phyloP scores from a whole-genome alignment of 2,888 invertebrate genomes.

The Drosophila lacicola region DNA sequence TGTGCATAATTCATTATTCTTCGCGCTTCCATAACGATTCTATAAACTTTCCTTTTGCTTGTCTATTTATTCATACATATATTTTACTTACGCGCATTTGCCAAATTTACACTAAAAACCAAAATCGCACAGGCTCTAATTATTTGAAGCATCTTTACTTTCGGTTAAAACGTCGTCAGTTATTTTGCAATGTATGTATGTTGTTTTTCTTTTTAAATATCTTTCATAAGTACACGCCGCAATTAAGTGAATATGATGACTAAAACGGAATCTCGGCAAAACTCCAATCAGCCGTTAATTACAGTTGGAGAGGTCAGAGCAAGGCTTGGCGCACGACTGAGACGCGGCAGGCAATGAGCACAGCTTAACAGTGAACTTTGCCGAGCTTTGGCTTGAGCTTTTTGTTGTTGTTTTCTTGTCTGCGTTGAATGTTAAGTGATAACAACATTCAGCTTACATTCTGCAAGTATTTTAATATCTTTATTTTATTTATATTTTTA shows the following conservation, averaged over 20 bases:
- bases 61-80: background rate
- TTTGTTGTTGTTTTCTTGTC: conserved; percentile 3
- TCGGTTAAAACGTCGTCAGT: conserved; percentile 58
- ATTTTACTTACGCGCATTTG: conserved; percentile 64
- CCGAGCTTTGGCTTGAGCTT: conserved; percentile 62
- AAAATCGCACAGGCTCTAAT: conserved; percentile 30
- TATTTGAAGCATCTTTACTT: conserved; percentile 44
- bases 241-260: conserved; percentile 33
- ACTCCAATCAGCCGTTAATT: conserved; percentile 9
- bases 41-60: conserved; percentile 9
- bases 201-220: background rate
- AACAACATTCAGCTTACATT: background rate
- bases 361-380: conserved; percentile 40
- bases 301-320: conserved; percentile 33
- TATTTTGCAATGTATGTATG: conserved; percentile 19
- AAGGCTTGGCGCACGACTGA: conserved; percentile 58
- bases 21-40: conserved; percentile 24
- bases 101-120: conserved; percentile 32
- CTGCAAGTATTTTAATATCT: background rate
- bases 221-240: conserved; percentile 40
- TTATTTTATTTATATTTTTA: conserved; percentile 10
- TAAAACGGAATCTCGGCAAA: conserved; percentile 46
- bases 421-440: conserved; percentile 1
- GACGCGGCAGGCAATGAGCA: conserved; percentile 13
- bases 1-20: conserved; percentile 29